Conservation (phyloP, 2,113 vertebrate genomes). For the Rhegmatorhina hoffmannsi region DNA sequence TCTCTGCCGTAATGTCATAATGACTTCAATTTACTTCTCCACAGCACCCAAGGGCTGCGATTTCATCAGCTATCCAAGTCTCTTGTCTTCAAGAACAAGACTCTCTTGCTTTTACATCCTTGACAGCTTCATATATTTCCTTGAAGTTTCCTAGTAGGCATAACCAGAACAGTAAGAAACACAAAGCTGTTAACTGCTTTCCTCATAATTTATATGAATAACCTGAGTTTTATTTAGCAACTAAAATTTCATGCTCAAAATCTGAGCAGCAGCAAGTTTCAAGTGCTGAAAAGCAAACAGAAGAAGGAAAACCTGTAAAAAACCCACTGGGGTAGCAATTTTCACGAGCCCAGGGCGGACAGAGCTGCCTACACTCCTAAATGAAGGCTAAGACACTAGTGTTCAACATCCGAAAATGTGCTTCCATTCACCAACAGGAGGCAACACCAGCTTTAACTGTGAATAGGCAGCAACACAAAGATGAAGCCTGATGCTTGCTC, state of each 20-base stretch:
- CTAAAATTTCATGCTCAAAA: neutral
- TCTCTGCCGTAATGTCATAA: slow-evolving; percentile 62
- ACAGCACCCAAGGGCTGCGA: slow-evolving; percentile 32
- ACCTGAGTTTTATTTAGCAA: neutral
- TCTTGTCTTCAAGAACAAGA: slow-evolving; percentile 39
- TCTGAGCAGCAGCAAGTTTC: neutral
- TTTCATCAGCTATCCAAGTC: slow-evolving; percentile 48
- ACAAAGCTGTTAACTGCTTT: neutral
- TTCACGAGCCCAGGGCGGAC: neutral
- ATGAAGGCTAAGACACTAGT: rapidly evolving
- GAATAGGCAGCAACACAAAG: neutral
- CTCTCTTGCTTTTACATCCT: slow-evolving; percentile 3
- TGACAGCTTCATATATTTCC: slow-evolving; percentile 40
- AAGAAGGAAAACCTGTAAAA: neutral
- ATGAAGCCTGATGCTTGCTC: rapidly evolving
- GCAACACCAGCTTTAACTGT: neutral
- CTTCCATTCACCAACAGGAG: neutral
- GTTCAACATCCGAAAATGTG: neutral
- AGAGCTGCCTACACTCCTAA: neutral
- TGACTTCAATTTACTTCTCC: slow-evolving; percentile 39
- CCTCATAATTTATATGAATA: neutral
- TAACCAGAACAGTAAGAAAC: slow-evolving; percentile 26
- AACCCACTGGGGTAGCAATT: rapidly evolving
- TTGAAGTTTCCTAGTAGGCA: slow-evolving; percentile 14
- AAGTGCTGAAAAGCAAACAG: neutral